Conservation (phyloP, 2,113 vertebrate genomes). For the Pachyramphus minor region DNA sequence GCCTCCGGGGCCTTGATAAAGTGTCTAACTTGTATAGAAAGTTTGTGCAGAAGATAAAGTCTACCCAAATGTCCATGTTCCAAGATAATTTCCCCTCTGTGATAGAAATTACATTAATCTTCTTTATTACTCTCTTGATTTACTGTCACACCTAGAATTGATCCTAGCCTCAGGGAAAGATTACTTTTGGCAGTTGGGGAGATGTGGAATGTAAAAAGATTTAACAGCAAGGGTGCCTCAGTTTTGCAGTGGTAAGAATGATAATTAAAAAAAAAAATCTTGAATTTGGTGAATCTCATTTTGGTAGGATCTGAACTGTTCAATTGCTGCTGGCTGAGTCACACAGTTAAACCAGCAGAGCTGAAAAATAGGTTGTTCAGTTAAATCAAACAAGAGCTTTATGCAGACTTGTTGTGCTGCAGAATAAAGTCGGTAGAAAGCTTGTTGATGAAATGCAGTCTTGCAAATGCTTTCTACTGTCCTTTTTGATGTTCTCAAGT, state of each 20-base stretch:
- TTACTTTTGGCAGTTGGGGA: background rate
- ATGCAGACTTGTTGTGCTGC: background rate
- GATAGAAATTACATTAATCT: background rate
- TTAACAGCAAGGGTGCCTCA: background rate
- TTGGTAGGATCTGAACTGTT: background rate
- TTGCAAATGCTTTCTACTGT: conserved; percentile 8
- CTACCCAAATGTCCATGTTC: background rate
- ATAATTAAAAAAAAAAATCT: background rate
- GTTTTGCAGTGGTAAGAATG: background rate
- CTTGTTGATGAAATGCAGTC: background rate
- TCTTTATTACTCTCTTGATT: background rate
- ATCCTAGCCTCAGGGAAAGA: background rate
- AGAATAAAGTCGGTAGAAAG: background rate
- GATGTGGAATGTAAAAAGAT: background rate
- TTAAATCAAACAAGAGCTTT: background rate
- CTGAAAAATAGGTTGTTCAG: background rate
- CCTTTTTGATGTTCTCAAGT: background rate
- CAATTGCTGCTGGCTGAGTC: background rate
- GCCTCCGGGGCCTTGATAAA: background rate
- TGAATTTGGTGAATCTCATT: background rate
- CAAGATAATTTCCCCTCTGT: background rate
- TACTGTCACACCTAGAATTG: background rate
- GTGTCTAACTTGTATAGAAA: background rate
- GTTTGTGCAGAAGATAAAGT: background rate
- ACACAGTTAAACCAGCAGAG: background rate